Conservation (phyloP, 1,140 invertebrate species). For the Schlechtendalia chinensis region DNA sequence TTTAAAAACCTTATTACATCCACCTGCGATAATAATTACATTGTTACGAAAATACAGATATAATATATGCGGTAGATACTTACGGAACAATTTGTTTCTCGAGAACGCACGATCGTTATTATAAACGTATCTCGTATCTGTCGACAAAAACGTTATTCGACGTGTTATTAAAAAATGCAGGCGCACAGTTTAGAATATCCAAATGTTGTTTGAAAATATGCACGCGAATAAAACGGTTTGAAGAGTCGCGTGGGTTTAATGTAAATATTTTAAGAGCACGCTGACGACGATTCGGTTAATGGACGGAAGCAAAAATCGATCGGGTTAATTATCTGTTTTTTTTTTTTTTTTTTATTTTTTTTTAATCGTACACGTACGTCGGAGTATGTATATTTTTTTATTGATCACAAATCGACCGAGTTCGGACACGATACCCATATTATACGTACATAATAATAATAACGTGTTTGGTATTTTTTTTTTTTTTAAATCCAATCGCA, state of each 20-base stretch:
- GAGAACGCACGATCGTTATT: background rate
- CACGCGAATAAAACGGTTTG: background rate
- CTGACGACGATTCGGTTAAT: constrained; percentile 5
- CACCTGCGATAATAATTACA: background rate
- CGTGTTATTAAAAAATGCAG: constrained; percentile 26
- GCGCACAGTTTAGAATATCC: too few species aligned
- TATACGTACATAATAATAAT: too few species aligned
- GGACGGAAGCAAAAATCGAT: constrained; percentile 30
- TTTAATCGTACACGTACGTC: too few species aligned
- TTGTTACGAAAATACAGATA: background rate
- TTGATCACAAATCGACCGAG: background rate
- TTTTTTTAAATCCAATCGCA: too few species aligned
- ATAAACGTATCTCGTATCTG: background rate
- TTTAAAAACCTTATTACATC: background rate
- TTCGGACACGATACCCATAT: background rate
- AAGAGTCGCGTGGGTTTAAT: constrained; percentile 18
- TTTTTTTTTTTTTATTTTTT: constrained; percentile 1
- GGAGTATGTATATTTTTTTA: background rate
- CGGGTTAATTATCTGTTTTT: constrained; percentile 26
- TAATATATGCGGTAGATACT: too few species aligned
- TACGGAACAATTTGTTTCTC: constrained; percentile 22
- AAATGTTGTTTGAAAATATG: background rate
- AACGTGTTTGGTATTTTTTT: too few species aligned
- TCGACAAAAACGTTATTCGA: constrained; percentile 1
- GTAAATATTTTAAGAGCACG: constrained; percentile 13